Percentiles rank a stretch among this genome's conserved stretches.
Evolutionary conservation across 2,113 vertebrate genomes (phyloP).

Genomic region (pig (Sus scrofa)): T2T-Sscrofa CM000817.6:9560001-9560500

Average conservation of each 20-base stretch:
- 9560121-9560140: rapidly evolving
- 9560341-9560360: neutral
- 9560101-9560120: neutral
- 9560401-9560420: neutral
- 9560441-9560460: neutral
- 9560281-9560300: too few species aligned
- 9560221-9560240: neutral
- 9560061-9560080: rapidly evolving
- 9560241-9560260: rapidly evolving
- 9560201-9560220: neutral
- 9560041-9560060: neutral
- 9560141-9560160: too few species aligned
- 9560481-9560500: too few species aligned
- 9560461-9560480: neutral
- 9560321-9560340: neutral
- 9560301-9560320: neutral
- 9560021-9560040: neutral
- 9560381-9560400: neutral
- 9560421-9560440: neutral
- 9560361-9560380: neutral
- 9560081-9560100: neutral
- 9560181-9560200: too few species aligned
- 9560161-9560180: neutral
- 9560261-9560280: rapidly evolving
- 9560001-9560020: rapidly evolving